These are phyloP conservation scores for Centropristis striata DNA, from an alignment of 2,113 vertebrate species.

Conservation along the genomic window DNA sequence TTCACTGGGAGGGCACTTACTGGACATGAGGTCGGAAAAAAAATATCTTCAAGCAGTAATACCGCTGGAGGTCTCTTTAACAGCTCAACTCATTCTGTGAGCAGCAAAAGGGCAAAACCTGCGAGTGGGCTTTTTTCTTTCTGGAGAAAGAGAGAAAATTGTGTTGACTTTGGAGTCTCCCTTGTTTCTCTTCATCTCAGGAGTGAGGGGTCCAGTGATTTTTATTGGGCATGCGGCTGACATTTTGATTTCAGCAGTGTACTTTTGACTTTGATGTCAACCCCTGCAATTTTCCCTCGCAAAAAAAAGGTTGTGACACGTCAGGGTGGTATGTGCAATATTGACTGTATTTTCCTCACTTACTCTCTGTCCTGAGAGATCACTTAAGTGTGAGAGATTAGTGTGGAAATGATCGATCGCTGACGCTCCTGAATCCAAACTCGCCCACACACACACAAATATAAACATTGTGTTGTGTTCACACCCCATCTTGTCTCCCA, in stretches of 20 bases:
- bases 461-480: conserved; percentile 42
- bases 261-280: conserved; percentile 85
- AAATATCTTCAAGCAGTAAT: conserved; percentile 65
- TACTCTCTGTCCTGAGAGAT: conserved; percentile 49
- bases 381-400: conserved; percentile 51
- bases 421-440: conserved; percentile 28
- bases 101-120: conserved; percentile 78
- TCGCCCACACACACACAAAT: neutral
- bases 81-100: conserved; percentile 68
- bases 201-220: conserved; percentile 83
- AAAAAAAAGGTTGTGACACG: conserved; percentile 62
- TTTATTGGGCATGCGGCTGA: conserved; percentile 84
- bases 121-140: conserved; percentile 64
- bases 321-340: conserved; percentile 70
- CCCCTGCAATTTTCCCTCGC: conserved; percentile 77
- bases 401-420: conserved; percentile 63
- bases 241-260: conserved; percentile 81
- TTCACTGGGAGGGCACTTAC: conserved; percentile 80
- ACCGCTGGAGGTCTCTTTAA: conserved; percentile 81
- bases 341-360: conserved; percentile 64
- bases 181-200: conserved; percentile 86
- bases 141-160: conserved; percentile 72
- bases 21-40: conserved; percentile 78
- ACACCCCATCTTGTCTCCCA: conserved; percentile 46
- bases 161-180: conserved; percentile 88